These are phyloP conservation scores for Melanotaenia maccullochi DNA, from an alignment of 2,797 vertebrate species.

Conservation along the genomic window DNA sequence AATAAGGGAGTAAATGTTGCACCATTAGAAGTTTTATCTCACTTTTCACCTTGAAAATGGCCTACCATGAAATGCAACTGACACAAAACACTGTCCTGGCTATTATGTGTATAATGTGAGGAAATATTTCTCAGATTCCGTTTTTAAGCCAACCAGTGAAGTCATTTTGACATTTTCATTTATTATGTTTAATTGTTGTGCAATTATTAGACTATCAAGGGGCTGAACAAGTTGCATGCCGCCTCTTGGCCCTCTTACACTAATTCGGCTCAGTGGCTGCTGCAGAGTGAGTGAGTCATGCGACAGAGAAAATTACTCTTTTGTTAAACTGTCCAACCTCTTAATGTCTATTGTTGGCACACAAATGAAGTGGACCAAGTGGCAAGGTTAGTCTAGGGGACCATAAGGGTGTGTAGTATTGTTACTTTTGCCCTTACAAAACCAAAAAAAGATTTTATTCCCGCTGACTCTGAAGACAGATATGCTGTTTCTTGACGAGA, in stretches of 20 bases:
- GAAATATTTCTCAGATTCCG: neutral
- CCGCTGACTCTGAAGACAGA: slow-evolving; percentile 33
- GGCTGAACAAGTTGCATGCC: neutral
- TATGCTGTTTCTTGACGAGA: slow-evolving; percentile 34
- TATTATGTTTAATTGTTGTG: neutral
- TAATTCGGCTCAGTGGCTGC: slow-evolving; percentile 25
- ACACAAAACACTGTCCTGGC: neutral
- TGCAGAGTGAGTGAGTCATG: slow-evolving; percentile 8
- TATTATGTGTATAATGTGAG: neutral
- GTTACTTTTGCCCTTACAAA: slow-evolving; percentile 64
- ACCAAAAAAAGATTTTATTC: slow-evolving; percentile 51
- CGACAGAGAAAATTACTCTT: slow-evolving; percentile 41
- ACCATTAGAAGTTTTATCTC: slow-evolving; percentile 34
- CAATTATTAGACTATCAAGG: neutral
- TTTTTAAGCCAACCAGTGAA: neutral
- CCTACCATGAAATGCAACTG: slow-evolving; percentile 11
- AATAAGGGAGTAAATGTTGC: neutral
- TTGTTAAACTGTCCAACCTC: slow-evolving; percentile 37
- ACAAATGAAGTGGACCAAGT: slow-evolving; percentile 32
- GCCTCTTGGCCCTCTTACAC: neutral
- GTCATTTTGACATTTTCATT: neutral
- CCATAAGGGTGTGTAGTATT: slow-evolving; percentile 45
- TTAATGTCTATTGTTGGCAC: slow-evolving; percentile 48
- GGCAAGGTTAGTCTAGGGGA: slow-evolving; percentile 47
- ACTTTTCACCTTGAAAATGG: slow-evolving; percentile 29